Evolutionary conservation across 2,888 invertebrate genomes (phyloP), one percentile per base, ranked within the genome.

Genomic region (Aporophyla lueneburgensis): DNA sequence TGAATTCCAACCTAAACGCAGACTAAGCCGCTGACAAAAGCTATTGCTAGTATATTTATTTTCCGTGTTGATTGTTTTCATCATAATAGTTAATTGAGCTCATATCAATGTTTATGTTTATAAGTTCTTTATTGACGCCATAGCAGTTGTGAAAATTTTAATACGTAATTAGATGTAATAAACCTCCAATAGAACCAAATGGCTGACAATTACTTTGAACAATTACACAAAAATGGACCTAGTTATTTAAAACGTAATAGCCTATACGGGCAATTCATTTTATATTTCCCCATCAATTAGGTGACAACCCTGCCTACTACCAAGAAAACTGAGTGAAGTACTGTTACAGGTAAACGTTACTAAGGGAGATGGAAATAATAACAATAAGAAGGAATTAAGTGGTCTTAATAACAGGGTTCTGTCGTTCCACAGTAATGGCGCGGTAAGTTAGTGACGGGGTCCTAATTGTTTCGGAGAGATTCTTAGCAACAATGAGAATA

Each of bases 351-450:
- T 86, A 81, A 77, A 80, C 61, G 74, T 79, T 74, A 82, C 76
- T 75, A 79, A 81, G 61, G 68, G 74, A 81, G 78, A 79, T 84
- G 84, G 76, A 87, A 86, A 86, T 87, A 86, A 87, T 86, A 86
- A 87, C 86, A 86, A 87, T 86, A 81, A 84, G 84, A 81, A 72
- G 78, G 84, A 87, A 79, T 86, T 83, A 83, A 86, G 86, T 78
- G 79, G 83, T 78, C 86, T 86, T 83, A 84, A 84, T 84, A 84
- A 76, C 75, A 59, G 51, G 70, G 65, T 59, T 72, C 71, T 71
- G 84, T 80, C 76, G 68, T 63, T 74, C 53, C 53, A 7, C 71
- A n/a, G 72, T 83, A 81, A 86, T 80, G 67, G 77, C 61, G 80
- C 67, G 74, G 76, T 74, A 76, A 84, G 80, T 86, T 76, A 74